Percentiles rank a stretch among this genome's conserved stretches.
These are phyloP conservation scores for Galendromus occidentalis DNA, from an alignment of 1,140 invertebrate species.

Conservation along the genomic window DNA sequence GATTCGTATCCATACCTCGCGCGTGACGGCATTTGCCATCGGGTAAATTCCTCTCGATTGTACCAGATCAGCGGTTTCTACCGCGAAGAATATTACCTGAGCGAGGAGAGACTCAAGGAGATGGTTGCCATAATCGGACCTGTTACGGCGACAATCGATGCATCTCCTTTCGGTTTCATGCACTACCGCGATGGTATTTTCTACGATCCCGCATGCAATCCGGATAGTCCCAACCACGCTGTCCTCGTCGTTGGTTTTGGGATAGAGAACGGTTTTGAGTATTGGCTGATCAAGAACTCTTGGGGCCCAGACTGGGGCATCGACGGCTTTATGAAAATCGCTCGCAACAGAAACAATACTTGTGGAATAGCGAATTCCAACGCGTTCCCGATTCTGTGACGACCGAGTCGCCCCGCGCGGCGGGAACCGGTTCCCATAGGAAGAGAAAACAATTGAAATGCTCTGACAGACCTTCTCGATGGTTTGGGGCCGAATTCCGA, in stretches of 20 bases:
- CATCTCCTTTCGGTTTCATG: not conserved
- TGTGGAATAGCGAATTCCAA: constrained; percentile 28
- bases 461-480: no score
- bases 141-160: not conserved
- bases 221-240: constrained; percentile 18
- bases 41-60: no score
- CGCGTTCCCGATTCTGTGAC: not conserved
- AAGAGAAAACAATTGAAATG: no score
- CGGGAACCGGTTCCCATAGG: no score
- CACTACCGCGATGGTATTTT: not conserved
- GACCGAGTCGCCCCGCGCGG: no score
- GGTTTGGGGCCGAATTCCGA: no score
- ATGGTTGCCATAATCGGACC: no score
- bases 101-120: no score
- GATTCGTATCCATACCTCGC: no score
- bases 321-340: constrained; percentile 28
- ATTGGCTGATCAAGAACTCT: constrained; percentile 31
- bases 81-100: no score
- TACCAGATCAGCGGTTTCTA: no score
- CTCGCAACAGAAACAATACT: constrained; percentile 27
- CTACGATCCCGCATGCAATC: constrained; percentile 12
- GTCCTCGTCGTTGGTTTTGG: constrained; percentile 24
- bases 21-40: no score
- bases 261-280: constrained; percentile 18
- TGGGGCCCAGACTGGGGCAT: constrained; percentile 41